Evolutionary conservation across 2,797 vertebrate species (phyloP).

Genomic region (Cyclopterus lumpus): DNA sequence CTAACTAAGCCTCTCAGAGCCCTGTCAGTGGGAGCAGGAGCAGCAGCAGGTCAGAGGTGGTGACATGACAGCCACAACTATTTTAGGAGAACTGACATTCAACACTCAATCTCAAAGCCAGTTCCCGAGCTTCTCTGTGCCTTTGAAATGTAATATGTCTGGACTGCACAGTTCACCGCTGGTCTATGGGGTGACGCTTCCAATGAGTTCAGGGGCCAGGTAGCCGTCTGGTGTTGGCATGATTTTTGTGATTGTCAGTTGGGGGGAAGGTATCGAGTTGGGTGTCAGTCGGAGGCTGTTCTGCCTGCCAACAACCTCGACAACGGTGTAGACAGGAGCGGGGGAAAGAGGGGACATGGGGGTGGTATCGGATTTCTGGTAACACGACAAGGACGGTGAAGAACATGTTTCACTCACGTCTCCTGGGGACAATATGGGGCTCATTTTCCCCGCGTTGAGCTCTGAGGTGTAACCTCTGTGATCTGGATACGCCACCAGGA

Average conservation of each 20-base stretch:
- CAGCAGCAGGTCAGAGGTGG: constrained; percentile 2
- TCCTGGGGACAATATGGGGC: constrained; percentile 42
- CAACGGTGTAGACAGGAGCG: constrained; percentile 91
- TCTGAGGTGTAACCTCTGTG: constrained; percentile 87
- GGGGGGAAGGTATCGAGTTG: constrained; percentile 62
- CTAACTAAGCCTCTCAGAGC: not conserved
- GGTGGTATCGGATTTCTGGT: constrained; percentile 52
- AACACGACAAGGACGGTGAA: constrained; percentile 73
- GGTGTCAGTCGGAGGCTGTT: constrained; percentile 91
- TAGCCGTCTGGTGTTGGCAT: constrained; percentile 87
- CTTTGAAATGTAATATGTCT: too few relatives aligned
- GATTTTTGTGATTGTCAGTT: constrained; percentile 82
- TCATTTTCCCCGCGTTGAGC: constrained; percentile 79
- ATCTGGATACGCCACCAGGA: constrained; percentile 50
- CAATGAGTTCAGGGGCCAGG: constrained; percentile 91
- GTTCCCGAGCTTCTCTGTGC: not conserved
- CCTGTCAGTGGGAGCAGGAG: not conserved
- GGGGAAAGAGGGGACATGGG: constrained; percentile 62
- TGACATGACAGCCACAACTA: constrained; percentile 9
- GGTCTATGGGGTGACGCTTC: constrained; percentile 87
- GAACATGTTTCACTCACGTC: constrained; percentile 60
- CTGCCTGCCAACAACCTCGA: constrained; percentile 89
- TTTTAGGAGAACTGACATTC: constrained; percentile 42
- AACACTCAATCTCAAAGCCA: constrained; percentile 12
- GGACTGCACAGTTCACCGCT: too few relatives aligned